These are phyloP conservation scores for Hyperoplus lanceolatus DNA, from an alignment of 2,797 vertebrate species.

Conservation along the genomic window DNA sequence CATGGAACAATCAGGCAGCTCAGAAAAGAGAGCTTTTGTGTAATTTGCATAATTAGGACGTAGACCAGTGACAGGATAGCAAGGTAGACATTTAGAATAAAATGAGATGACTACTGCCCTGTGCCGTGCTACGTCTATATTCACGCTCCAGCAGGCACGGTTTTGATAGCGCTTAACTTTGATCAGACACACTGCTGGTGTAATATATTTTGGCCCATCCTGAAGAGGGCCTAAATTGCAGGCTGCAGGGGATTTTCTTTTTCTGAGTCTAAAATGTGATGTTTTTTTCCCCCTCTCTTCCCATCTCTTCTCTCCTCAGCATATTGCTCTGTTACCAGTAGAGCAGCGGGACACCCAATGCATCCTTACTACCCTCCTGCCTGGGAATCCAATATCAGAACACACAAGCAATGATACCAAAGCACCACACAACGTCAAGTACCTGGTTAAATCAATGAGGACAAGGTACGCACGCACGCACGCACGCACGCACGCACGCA, in stretches of 20 bases:
- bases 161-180: conserved; percentile 18
- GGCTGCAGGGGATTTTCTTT: conserved; percentile 19
- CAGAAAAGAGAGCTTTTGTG: conserved; percentile 18
- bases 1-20: conserved; percentile 49
- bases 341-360: conserved; percentile 40
- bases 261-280: conserved; percentile 11
- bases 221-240: conserved; percentile 22
- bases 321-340: conserved; percentile 64
- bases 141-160: conserved; percentile 3
- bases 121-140: neutral
- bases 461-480: conserved; percentile 4
- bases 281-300: neutral
- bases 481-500: neutral
- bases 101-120: conserved; percentile 42
- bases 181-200: conserved; percentile 25
- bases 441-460: conserved; percentile 48
- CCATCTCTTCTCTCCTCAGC: neutral
- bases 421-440: conserved; percentile 21
- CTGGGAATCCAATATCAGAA: conserved; percentile 56
- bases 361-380: conserved; percentile 32
- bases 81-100: conserved; percentile 47
- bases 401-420: conserved; percentile 31
- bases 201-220: neutral
- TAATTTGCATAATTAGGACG: conserved; percentile 64
- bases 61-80: conserved; percentile 20